These are phyloP conservation scores for Drosophila flavopinicola DNA, from an alignment of 2,888 invertebrate species.

Conservation along the genomic window DNA sequence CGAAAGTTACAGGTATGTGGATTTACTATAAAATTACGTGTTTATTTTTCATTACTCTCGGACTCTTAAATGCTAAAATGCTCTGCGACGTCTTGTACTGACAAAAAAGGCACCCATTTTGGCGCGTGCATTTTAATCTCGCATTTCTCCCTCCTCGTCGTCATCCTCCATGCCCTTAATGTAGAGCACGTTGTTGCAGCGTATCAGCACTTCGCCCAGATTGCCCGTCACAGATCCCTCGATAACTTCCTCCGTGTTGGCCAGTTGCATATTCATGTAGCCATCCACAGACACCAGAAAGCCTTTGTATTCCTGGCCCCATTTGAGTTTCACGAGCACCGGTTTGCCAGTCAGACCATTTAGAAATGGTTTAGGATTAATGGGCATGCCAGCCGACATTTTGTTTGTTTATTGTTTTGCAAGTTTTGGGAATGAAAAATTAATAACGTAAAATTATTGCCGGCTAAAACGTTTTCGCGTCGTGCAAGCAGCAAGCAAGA, in stretches of 20 bases:
- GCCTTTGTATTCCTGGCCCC: constrained; percentile 99
- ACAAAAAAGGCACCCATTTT: constrained; percentile 12
- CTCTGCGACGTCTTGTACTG: constrained; percentile 33
- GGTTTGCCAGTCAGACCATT: constrained; percentile 99
- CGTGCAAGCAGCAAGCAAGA: constrained; percentile 30
- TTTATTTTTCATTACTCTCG: constrained; percentile 57
- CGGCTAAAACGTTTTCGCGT: constrained; percentile 63
- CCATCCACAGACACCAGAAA: constrained; percentile 98
- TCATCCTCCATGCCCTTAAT: constrained; percentile 98
- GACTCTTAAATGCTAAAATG: constrained; percentile 31
- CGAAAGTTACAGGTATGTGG: constrained; percentile 79
- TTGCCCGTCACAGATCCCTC: constrained; percentile 95
- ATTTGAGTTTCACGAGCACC: constrained; percentile 98
- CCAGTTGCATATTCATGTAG: constrained; percentile 99
- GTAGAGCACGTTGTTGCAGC: constrained; percentile 98
- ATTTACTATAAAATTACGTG: constrained; percentile 45
- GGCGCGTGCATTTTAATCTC: constrained; percentile 71
- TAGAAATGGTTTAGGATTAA: constrained; percentile 99
- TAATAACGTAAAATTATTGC: constrained; percentile 36
- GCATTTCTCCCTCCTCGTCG: constrained; percentile 98
- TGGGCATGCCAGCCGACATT: constrained; percentile 93
- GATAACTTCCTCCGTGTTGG: constrained; percentile 98
- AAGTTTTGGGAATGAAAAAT: constrained; percentile 38
- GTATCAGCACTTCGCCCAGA: constrained; percentile 97
- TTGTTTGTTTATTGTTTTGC: constrained; percentile 45